These are phyloP conservation scores for Tachysurus vachellii DNA, from an alignment of 2,113 vertebrate genomes.

Conservation along the genomic window DNA sequence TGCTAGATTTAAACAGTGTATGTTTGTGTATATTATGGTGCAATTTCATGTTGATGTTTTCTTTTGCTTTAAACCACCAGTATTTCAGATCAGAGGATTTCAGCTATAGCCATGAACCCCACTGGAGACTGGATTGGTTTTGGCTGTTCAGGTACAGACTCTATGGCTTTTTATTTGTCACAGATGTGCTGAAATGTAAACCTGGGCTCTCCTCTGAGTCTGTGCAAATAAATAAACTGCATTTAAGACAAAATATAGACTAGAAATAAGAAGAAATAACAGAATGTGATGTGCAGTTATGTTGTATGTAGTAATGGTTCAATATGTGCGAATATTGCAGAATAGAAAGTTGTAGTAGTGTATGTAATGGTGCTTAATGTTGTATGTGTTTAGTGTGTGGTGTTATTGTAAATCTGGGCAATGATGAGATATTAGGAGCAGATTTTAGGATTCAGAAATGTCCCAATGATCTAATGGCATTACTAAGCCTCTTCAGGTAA, in stretches of 20 bases:
- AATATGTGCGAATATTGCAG: too few species aligned
- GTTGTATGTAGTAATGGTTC: too few species aligned
- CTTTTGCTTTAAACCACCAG: slow-evolving; percentile 62
- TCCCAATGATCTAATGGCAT: neutral
- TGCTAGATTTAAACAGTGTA: too few species aligned
- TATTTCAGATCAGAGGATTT: slow-evolving; percentile 90
- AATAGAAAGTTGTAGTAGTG: too few species aligned
- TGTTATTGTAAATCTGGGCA: neutral
- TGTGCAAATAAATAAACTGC: too few species aligned
- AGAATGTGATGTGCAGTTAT: too few species aligned
- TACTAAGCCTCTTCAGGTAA: neutral
- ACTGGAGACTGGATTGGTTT: slow-evolving; percentile 96
- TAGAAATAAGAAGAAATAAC: too few species aligned
- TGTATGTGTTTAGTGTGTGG: neutral
- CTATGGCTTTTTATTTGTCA: neutral
- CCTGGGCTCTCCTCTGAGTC: too few species aligned
- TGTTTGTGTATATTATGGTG: neutral
- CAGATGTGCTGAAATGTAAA: too few species aligned
- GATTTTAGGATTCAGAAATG: neutral
- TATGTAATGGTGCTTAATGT: neutral
- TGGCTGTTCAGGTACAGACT: slow-evolving; percentile 85
- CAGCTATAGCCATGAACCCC: slow-evolving; percentile 82
- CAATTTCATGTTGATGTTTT: slow-evolving; percentile 5
- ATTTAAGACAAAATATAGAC: too few species aligned
- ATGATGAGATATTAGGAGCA: neutral